Conservation (phyloP, 2,888 invertebrate genomes). For the Strigamia maritima region DNA sequence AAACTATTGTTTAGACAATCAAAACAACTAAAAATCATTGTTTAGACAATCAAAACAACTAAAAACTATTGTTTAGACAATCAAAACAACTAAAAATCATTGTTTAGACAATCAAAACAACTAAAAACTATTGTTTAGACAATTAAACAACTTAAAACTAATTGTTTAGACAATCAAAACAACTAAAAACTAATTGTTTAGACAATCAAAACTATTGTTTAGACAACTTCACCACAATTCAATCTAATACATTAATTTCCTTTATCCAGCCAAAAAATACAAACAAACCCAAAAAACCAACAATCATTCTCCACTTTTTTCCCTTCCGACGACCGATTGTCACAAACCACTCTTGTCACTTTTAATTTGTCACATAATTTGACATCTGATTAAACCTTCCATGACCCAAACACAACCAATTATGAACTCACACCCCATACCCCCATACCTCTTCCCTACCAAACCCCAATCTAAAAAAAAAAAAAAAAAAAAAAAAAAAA, state of each 20-base stretch:
- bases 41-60: background rate
- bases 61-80: background rate
- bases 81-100: background rate
- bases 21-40: background rate
- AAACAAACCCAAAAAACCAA: background rate
- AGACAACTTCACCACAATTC: background rate
- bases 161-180: background rate
- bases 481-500: background rate
- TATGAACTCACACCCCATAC: background rate
- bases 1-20: background rate
- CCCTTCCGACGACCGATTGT: slow-evolving; percentile 1
- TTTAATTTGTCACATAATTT: slow-evolving; percentile 1
- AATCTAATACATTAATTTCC: background rate
- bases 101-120: background rate
- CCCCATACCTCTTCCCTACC: background rate
- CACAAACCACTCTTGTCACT: background rate
- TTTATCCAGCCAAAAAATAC: background rate
- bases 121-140: background rate
- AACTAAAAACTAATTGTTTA: background rate
- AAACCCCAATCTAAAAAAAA: background rate
- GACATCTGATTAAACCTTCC: slow-evolving; percentile 5
- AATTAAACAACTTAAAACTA: background rate
- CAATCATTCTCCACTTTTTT: background rate
- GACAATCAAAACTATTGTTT: background rate
- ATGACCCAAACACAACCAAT: background rate